Percentiles rank a stretch among this genome's conserved stretches.
Evolutionary conservation across 2,113 vertebrate genomes (phyloP).

Genomic region (Sebastes schlegelii): DNA sequence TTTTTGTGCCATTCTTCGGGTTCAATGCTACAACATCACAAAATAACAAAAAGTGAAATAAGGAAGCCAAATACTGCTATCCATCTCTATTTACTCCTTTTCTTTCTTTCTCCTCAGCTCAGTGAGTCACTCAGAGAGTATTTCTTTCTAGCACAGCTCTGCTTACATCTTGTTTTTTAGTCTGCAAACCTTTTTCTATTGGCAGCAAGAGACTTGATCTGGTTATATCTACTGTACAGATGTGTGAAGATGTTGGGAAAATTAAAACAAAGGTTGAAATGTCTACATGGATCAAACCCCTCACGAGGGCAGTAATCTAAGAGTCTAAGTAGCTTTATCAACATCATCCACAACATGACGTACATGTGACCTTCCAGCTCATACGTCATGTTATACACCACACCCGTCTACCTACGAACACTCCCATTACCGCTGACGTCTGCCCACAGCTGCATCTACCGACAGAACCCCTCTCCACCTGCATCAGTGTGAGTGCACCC

Average conservation of each 20-base stretch:
- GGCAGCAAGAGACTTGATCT: constrained; percentile 8
- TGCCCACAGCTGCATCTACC: constrained; percentile 12
- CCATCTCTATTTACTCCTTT: constrained; percentile 40
- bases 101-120: constrained; percentile 28
- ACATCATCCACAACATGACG: not conserved
- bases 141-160: constrained; percentile 3
- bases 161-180: constrained; percentile 8
- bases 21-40: not conserved
- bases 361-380: not conserved
- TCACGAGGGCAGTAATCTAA: not conserved
- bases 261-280: not conserved
- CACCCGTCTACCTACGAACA: not conserved
- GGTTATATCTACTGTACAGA: not conserved
- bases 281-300: not conserved
- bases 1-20: not conserved
- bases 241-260: not conserved
- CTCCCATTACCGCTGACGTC: not conserved
- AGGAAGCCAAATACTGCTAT: constrained; percentile 27
- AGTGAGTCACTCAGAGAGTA: constrained; percentile 12
- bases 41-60: constrained; percentile 19
- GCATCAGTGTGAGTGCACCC: constrained; percentile 35
- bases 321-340: not conserved
- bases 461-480: constrained; percentile 19
- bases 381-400: not conserved
- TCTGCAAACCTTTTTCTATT: not conserved